Evolutionary conservation across 64 coral and sea anemone species (phyloP).

Genomic region (Montipora capricornis): DNA sequence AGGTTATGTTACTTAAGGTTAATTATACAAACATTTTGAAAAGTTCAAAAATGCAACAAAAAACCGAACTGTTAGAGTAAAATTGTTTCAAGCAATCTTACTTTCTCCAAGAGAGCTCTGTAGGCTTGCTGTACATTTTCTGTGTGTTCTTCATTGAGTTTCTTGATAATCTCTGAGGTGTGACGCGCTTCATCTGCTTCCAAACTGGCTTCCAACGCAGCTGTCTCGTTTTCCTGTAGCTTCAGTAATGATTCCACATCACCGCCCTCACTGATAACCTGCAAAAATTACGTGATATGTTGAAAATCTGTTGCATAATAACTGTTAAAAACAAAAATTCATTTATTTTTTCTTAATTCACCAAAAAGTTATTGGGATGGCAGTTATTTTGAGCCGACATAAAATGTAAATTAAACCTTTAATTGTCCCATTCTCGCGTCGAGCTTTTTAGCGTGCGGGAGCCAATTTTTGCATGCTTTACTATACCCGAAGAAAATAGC

Average conservation of each 20-base stretch:
- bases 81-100: neutral
- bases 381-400: neutral
- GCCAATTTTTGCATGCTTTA: too few relatives aligned
- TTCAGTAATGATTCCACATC: constrained; percentile 75
- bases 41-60: too few relatives aligned
- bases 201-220: constrained; percentile 81
- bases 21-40: too few relatives aligned
- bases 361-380: too few relatives aligned
- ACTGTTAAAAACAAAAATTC: too few relatives aligned
- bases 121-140: constrained; percentile 83
- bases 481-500: too few relatives aligned
- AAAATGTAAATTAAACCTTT: neutral
- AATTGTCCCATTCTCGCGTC: neutral
- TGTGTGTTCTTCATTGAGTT: constrained; percentile 79
- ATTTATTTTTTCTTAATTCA: too few relatives aligned
- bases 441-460: too few relatives aligned
- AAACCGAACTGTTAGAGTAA: neutral
- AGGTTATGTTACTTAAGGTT: too few relatives aligned
- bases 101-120: constrained; percentile 91
- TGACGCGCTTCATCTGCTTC: constrained; percentile 79
- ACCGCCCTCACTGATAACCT: constrained; percentile 85
- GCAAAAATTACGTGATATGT: neutral
- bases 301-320: too few relatives aligned
- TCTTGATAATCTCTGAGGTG: constrained; percentile 80
- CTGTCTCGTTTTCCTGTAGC: constrained; percentile 74